phyloP scores from a whole-genome alignment of 2,888 invertebrate species.

The Nomada hirtipes region DNA sequence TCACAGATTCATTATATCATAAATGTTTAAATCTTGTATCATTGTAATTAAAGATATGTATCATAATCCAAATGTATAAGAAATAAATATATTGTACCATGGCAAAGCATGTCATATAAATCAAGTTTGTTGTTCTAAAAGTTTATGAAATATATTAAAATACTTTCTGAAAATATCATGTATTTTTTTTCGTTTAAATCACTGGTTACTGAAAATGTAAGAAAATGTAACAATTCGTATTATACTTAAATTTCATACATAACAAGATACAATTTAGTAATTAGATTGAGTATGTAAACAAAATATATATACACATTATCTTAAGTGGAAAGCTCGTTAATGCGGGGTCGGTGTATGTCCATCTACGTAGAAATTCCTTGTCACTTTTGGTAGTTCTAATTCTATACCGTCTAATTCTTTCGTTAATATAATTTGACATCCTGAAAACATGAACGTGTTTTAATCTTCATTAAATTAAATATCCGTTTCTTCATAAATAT shows the following conservation, averaged over 20 bases:
- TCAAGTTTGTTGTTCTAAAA: slow-evolving; percentile 51
- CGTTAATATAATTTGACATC: slow-evolving; percentile 95
- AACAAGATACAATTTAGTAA: slow-evolving; percentile 22
- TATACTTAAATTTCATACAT: slow-evolving; percentile 11
- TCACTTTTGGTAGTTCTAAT: slow-evolving; percentile 93
- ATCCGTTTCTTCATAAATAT: neutral
- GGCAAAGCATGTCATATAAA: slow-evolving; percentile 68
- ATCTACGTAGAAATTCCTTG: slow-evolving; percentile 98
- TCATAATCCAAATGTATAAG: slow-evolving; percentile 79
- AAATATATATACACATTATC: slow-evolving; percentile 51
- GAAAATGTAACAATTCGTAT: slow-evolving; percentile 19
- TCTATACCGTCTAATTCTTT: slow-evolving; percentile 95
- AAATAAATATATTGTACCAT: slow-evolving; percentile 81
- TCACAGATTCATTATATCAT: slow-evolving; percentile 81
- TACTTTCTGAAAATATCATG: slow-evolving; percentile 44
- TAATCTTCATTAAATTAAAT: slow-evolving; percentile 6
- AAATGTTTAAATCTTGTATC: slow-evolving; percentile 82
- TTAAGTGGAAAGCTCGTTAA: slow-evolving; percentile 83
- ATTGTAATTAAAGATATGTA: slow-evolving; percentile 82
- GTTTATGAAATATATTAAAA: slow-evolving; percentile 55
- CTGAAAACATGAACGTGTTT: slow-evolving; percentile 83
- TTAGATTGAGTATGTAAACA: slow-evolving; percentile 37
- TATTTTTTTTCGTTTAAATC: slow-evolving; percentile 15
- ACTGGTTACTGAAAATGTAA: slow-evolving; percentile 13
- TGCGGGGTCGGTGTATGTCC: slow-evolving; percentile 98